Evolutionary conservation across 2,888 invertebrate genomes (phyloP).

Genomic region (Acrocyrtus sp.): DNA sequence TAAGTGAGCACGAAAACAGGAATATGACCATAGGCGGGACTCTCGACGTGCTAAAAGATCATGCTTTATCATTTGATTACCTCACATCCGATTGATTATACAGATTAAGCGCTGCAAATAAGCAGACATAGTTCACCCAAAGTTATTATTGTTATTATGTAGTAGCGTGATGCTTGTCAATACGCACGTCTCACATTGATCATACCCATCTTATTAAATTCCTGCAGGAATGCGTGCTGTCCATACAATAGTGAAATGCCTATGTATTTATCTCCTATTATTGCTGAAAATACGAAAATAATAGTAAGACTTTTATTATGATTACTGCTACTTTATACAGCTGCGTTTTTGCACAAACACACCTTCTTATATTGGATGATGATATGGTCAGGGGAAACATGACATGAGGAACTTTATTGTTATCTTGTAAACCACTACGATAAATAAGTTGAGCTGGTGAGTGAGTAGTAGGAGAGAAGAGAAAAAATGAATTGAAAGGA

Average conservation of each 20-base stretch:
- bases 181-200: neutral
- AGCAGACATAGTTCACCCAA: no score
- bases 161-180: neutral
- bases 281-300: neutral
- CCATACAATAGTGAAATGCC: neutral
- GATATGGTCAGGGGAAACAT: constrained; percentile 30
- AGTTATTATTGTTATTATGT: no score
- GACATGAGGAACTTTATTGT: constrained; percentile 13
- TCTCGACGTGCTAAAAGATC: no score
- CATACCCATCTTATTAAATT: neutral
- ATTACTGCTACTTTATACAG: constrained; percentile 28
- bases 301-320: constrained; percentile 3
- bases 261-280: no score
- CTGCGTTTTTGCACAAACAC: no score
- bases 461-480: neutral
- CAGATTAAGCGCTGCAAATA: no score
- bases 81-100: no score
- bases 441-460: neutral
- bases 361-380: no score
- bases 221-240: constrained; percentile 3
- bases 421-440: neutral
- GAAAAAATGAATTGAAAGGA: constrained; percentile 1
- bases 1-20: no score
- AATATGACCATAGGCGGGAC: no score
- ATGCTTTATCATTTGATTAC: no score